A percentile compares a stretch with the other conserved stretches of the same genome.
Evolutionary conservation across 2,113 vertebrate genomes (phyloP).

Genomic region (Montifringilla adamsi): DNA sequence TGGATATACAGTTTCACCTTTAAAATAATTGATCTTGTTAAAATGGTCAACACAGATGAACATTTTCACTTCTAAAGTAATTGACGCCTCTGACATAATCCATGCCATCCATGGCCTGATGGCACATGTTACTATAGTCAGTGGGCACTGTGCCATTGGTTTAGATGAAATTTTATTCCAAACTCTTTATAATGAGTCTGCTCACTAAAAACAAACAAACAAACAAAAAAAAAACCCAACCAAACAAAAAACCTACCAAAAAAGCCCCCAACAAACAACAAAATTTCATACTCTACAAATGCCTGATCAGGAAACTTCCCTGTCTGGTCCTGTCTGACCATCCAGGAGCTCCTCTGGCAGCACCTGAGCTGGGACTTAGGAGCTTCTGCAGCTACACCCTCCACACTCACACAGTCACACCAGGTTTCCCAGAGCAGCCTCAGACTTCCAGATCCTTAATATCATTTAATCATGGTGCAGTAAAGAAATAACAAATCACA

Average conservation of each 20-base stretch:
- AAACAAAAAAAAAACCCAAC: not conserved
- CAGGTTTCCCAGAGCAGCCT: not conserved
- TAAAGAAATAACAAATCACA: not conserved
- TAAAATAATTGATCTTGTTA: not conserved
- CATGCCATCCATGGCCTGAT: not conserved
- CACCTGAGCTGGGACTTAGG: not conserved
- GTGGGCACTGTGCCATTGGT: not conserved
- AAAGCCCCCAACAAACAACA: not conserved
- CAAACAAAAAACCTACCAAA: too few species aligned
- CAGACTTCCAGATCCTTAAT: too few species aligned
- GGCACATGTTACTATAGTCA: not conserved
- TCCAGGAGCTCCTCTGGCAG: not conserved
- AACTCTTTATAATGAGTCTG: not conserved
- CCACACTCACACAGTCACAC: not conserved
- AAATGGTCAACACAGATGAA: not conserved
- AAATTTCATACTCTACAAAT: not conserved
- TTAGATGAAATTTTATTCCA: not conserved
- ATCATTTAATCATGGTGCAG: not conserved
- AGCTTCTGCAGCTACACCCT: not conserved
- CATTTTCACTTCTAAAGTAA: not conserved
- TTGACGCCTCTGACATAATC: not conserved
- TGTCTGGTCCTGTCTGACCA: accelerated
- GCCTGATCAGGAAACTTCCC: not conserved
- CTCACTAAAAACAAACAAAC: not conserved
- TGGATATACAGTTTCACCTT: not conserved